Base-by-base conservation (phyloP, 2,888 invertebrate genomes). In the Drosophila cognata region DNA sequence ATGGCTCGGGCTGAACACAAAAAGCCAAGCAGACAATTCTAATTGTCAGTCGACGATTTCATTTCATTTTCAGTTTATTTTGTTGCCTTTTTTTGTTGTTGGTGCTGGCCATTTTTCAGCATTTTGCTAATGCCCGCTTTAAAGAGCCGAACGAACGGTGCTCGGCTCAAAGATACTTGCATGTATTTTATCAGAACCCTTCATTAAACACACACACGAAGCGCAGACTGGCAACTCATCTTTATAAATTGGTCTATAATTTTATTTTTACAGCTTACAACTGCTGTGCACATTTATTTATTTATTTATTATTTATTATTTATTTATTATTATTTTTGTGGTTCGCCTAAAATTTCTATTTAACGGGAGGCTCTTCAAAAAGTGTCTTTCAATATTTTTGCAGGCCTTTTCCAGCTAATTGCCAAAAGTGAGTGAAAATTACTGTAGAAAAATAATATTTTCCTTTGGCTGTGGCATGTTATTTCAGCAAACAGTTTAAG, bases 181-280 rank as follows among this genome's bases (percentile, higher is more conserved):
- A 11, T 46, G 46, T 53, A n/a, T 35, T 35, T 51, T 68, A 71
- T 74, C 79, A 60, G 74, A 89, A 89, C 91, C 89, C 82, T 89
- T 83, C 83, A 90, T 89, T 91, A 91, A 61, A 63, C 75, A 84
- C 83, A 82, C 73, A 86, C 83, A 81, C 84, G 81, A 80, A 76
- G 57, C 36, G 56, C 74, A 61, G 80, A 77, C 38, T 60, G 88
- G 58, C 91, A 71, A 91, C 76, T 90, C 89, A 90, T 90, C 85
- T 81, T 89, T 84, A 91, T 88, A 91, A 90, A 91, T 90, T 89
- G 91, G 86, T 91, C 90, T 79, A 90, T 91, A 90, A 90, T 90
- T 91, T 90, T 86, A 84, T 91, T 89, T 89, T 74, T 85, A 79
- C 91, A 91, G 91, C 91, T 85, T 73, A 74, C 71, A 63, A 38